Evolutionary conservation across 2,797 vertebrate genomes (phyloP), one percentile per base, ranked within the genome.

Genomic region (Macroramphosus scolopax): DNA sequence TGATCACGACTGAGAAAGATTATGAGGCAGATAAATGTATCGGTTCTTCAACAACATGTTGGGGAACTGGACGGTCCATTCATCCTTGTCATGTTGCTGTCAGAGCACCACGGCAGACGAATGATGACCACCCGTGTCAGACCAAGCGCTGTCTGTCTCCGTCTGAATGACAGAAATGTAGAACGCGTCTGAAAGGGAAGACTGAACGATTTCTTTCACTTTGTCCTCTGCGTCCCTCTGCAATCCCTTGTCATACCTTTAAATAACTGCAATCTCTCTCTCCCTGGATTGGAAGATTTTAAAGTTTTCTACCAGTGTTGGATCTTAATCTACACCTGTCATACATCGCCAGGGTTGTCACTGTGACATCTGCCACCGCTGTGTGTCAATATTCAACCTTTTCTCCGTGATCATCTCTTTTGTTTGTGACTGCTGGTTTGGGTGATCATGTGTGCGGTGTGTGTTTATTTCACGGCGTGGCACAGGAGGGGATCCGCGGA

Each of bases 51-150:
- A 22, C 72, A 61, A 61, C 65, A 65, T 38, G 65, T 77, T 64
- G 53, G 67, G 51, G 44, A 42, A 56, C 48, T n/a, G 70, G 76
- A 69, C 65, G 63, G 68, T 79, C 81, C 78, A 87, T 86, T 71
- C 78, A 79, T 88, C 77, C 84, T 75, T 84, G 83, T 89, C 88
- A 85, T 86, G 84, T 76, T 70, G 73, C 81, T 90, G 88, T 89
- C 87, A 88, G 72, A 82, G 80, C 62, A 59, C 51, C 39, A 59
- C 75, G 52, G 71, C 74, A 67, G 77, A 86, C 63, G 83, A 90
- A 68, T 86, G 87, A 89, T 89, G 88, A 86, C 85, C 82, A 77
- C 72, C 42, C 59, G 44, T 75, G 72, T 86, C 82, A 80, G 79
- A 75, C 72, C 72, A 58, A 77, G 64, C 31, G 39, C 72, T 63